Base-by-base conservation (phyloP, 2,113 vertebrate genomes). In the Silurus asotus region DNA sequence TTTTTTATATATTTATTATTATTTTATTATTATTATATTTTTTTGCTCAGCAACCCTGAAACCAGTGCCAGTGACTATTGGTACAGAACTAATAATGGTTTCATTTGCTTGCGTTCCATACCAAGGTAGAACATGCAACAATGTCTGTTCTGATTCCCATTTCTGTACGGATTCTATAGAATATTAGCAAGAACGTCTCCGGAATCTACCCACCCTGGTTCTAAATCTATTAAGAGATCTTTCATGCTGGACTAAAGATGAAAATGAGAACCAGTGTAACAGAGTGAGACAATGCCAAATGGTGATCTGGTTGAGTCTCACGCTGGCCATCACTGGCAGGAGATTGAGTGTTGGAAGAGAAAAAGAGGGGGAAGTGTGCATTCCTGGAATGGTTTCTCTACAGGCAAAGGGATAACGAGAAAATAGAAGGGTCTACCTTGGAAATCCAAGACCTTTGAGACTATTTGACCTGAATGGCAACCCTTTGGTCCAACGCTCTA, bases 291-390 rank as follows among this genome's bases (percentile, higher is more conserved):
- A 25, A n/a, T 55, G 3, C 80, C 86, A 90, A 91, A 88, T 70
- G 72, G 88, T 72, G 84, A 90, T 92, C 90, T 92, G 90, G 87
- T 90, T 89, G 88, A 79, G 64, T 62, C 88, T 84, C 87, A 79
- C 77, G 65, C 89, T 87, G 89, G 87, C 83, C 89, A 82, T 53
- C 83, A 49, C 88, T 25, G 23, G 25, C 76, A 78, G 88, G 81
- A 90, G 85, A 75, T 90, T 37, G 37, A 37, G 37, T 37, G 64
- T 79, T 87, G 89, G 89, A 88, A 72, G 62, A 74, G 28, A 79
- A 69, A 49, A 14, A 76, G 78, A 45, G 87, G 84, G 86, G 87
- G 88, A 74, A 77, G 84, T 81, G 85, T 82, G 82, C 89, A 91
- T 91, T 92, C 91, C 85, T 91, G 86, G 80, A 86, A 92, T 89